A percentile compares a stretch with the other conserved stretches of the same genome.
phyloP scores from a whole-genome alignment of 2,113 vertebrate genomes.

The Oreocharis arfaki region DNA sequence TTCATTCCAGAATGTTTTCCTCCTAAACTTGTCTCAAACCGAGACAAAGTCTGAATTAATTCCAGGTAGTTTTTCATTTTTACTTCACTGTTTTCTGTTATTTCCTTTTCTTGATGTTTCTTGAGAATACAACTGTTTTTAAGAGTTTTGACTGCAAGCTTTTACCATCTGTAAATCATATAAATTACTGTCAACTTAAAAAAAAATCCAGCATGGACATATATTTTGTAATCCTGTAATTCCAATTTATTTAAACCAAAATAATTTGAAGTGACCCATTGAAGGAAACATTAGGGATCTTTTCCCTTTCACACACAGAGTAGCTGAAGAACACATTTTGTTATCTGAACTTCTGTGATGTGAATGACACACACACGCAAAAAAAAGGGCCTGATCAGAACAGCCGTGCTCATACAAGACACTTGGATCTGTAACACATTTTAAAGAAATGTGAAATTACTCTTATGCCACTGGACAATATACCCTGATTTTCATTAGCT shows the following conservation, averaged over 20 bases:
- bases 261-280: background rate
- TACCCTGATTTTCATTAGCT: background rate
- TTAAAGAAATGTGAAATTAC: background rate
- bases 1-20: background rate
- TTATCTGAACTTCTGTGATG: background rate
- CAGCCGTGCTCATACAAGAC: background rate
- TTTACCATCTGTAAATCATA: background rate
- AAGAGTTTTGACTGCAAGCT: background rate
- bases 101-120: background rate
- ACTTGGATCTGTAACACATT: background rate
- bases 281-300: background rate
- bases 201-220: background rate
- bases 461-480: background rate
- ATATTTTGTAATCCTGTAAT: background rate
- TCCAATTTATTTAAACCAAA: background rate
- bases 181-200: background rate
- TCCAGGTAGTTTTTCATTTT: background rate
- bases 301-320: background rate
- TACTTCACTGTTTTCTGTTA: background rate
- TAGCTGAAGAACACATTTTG: background rate
- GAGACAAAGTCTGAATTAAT: background rate
- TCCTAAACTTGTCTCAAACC: background rate
- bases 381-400: background rate
- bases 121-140: background rate
- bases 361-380: accelerated